A percentile compares a stretch with the other conserved stretches of the same genome.
These are phyloP conservation scores for Drosophila hydei DNA, from an alignment of 1,140 invertebrate genomes.

Conservation along the genomic window DNA sequence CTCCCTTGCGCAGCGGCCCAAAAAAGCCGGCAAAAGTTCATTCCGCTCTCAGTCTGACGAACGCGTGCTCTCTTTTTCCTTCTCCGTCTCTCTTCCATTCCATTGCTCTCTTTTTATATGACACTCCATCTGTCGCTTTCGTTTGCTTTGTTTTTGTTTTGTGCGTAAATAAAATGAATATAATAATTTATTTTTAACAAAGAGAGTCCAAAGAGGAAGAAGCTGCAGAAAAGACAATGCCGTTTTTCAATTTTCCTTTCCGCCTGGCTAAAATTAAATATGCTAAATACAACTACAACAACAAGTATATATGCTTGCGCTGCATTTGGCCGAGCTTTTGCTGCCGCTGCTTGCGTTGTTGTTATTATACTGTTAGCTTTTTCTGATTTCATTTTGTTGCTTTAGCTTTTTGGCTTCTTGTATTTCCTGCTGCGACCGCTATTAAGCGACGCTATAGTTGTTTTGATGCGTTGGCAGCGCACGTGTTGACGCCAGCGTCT, in stretches of 20 bases:
- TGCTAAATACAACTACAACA: constrained; percentile 36
- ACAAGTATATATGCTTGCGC: constrained; percentile 37
- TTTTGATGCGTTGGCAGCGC: constrained; percentile 48
- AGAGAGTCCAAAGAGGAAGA: constrained; percentile 34
- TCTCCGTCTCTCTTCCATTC: constrained; percentile 12
- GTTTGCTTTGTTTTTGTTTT: constrained; percentile 29
- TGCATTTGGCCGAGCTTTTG: constrained; percentile 39
- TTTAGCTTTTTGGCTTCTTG: constrained; percentile 52
- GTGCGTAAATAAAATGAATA: constrained; percentile 65
- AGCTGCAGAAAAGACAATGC: constrained; percentile 50
- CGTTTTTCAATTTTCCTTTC: constrained; percentile 69
- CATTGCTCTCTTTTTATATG: background rate
- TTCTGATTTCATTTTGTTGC: constrained; percentile 21
- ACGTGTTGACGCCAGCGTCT: constrained; percentile 54
- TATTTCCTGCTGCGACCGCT: constrained; percentile 54
- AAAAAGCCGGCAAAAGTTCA: constrained; percentile 63
- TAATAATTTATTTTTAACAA: constrained; percentile 73
- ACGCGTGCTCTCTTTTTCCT: constrained; percentile 14
- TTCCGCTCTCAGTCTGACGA: constrained; percentile 17
- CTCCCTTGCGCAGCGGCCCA: constrained; percentile 1
- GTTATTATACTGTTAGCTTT: constrained; percentile 29
- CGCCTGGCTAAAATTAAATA: constrained; percentile 76
- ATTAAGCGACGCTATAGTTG: background rate
- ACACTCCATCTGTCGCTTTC: background rate
- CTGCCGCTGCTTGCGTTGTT: constrained; percentile 22